Evolutionary conservation across 35 echinoderm and acorn worm species (phyloP), one percentile per base, ranked within the genome.

Genomic region (Lytechinus pictus): DNA sequence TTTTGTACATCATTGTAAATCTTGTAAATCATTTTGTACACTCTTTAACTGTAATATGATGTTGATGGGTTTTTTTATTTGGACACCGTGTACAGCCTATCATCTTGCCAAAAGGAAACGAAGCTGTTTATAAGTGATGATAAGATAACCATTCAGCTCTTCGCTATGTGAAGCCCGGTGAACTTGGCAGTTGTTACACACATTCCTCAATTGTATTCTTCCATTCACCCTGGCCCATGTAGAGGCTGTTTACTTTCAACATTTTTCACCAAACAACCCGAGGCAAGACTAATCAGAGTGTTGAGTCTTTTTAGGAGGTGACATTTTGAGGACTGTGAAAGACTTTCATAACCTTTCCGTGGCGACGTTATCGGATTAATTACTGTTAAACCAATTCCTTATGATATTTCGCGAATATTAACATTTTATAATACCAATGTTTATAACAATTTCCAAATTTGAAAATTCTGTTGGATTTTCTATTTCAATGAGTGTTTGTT

Each of bases 111-210:
- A 54, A 90, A 90, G 88, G 88, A 90, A 90, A 90, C 52, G 88
- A 10, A 90, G 88, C 88, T 90, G 88, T 90, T 90, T 90, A 90
- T 54, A 90, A 52, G 88, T 90, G 88, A 90, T 90, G 88, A 90
- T 90, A 90, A 52, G 88, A 90, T 90, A 52, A 4, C 88, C 88
- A 90, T 90, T 90, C 88, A 90, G 66, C 88, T 90, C 29, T 90
- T 90, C 52, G 88, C 28, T 54, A 90, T 54, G 88, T 90, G 28
- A 90, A 52, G 29, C 52, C 88, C 29, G 16, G 14, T 21, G n/a
- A 14, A 29, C 28, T 90, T 90, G 88, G 27, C 28, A 90, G 88
- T 90, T 90, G 88, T 90, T 54, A 90, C 88, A 52, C 52, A 33
- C 88, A 90, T 90, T 52, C 88, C 88, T 12, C 29, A 33, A 54